Base-by-base conservation (phyloP, 1,140 invertebrate genomes). In the Musca domestica region DNA sequence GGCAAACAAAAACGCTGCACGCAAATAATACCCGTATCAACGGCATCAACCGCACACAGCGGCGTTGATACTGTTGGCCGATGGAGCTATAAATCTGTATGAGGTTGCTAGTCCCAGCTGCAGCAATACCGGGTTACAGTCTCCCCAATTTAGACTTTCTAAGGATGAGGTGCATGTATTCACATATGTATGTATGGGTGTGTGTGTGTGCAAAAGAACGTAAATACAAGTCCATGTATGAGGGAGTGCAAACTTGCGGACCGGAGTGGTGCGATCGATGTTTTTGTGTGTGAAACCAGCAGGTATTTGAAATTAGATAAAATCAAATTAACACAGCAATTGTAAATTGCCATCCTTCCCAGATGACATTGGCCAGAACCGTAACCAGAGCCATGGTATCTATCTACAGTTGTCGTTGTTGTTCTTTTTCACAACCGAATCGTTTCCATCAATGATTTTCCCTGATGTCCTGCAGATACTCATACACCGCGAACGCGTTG, bases 251-350 rank as follows among this genome's bases (percentile, higher is more conserved):
- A 41, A 41, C 34, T 41, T 41, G 34, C 12, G 10, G 6, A 10
- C 10, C 12, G 6, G 5, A 41, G 34, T 41, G 10, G n/a, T 41
- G 12, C 10, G 34, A n/a, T 5, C 34, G 34, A 41, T 41, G 10
- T 41, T 41, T 30, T 41, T n/a, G 2, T 58, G 25, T 7, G n/a
- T 58, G 25, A 27, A 58, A 58, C 54, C 54, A 58, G 54, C 54
- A 58, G 54, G 54, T 58, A 58, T 58, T 27, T 58, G 25, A 27
- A 58, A 58, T 58, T 58, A 58, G 54, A 58, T 58, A 58, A 58
- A 58, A 58, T 58, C 54, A 58, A 58, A 58, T 58, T 58, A 58
- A 58, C 54, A 58, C 54, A 58, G 54, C 54, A 58, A 27, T 58
- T 58, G 54, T 58, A 58, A 58, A 58, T 58, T 58, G 25, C 27